Percentiles rank a stretch among this genome's conserved stretches.
Evolutionary conservation across 2,113 vertebrate species (phyloP).

Genomic region (Ramphastos sulfuratus): DNA sequence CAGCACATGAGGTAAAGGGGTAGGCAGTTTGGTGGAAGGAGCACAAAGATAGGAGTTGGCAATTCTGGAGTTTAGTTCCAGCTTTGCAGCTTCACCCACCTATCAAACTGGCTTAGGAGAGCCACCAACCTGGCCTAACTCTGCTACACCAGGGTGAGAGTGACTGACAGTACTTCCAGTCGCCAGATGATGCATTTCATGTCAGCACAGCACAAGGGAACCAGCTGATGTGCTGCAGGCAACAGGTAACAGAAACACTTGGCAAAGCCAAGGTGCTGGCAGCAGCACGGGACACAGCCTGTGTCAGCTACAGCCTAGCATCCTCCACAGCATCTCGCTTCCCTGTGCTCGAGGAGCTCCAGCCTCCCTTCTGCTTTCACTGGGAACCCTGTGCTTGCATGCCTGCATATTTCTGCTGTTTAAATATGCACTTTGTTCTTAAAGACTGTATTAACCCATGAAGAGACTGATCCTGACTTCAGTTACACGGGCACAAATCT

Average conservation of each 20-base stretch:
- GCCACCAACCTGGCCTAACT: background rate
- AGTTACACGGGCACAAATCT: background rate
- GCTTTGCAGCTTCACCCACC: background rate
- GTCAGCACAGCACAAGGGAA: background rate
- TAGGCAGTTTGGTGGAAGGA: background rate
- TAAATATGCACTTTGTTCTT: conserved; percentile 62
- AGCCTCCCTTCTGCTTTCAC: background rate
- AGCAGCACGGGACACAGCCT: background rate
- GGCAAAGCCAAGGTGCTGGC: background rate
- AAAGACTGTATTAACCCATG: conserved; percentile 25
- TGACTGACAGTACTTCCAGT: background rate
- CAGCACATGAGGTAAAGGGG: background rate
- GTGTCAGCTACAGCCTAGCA: background rate
- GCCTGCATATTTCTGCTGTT: background rate
- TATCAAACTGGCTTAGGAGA: background rate
- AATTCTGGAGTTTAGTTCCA: background rate
- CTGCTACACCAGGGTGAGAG: background rate
- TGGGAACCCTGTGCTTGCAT: background rate
- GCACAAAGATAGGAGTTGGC: rapidly evolving
- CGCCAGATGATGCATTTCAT: background rate
- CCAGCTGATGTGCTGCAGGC: background rate
- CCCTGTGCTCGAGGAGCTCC: background rate
- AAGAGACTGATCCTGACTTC: conserved; percentile 3
- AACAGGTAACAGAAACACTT: background rate
- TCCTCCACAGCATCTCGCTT: background rate